A percentile compares a stretch with the other conserved stretches of the same genome.
Evolutionary conservation across 2,113 vertebrate species (phyloP).

Genomic region (Salvator merianae): DNA sequence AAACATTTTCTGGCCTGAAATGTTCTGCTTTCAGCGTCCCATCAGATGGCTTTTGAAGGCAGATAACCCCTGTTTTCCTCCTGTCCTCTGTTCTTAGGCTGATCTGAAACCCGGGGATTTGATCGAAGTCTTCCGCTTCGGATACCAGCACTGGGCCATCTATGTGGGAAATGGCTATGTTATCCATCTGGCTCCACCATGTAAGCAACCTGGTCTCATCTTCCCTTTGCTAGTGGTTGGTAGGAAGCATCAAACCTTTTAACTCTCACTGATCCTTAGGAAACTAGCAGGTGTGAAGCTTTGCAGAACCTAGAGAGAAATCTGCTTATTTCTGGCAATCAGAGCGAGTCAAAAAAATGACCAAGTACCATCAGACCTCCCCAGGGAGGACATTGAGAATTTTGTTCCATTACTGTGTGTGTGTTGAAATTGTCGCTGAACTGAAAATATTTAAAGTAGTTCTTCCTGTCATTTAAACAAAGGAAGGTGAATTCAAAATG

Average conservation of each 20-base stretch:
- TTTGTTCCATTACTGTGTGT: neutral
- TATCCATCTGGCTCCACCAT: constrained; percentile 74
- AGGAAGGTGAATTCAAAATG: no score
- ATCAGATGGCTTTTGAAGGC: neutral
- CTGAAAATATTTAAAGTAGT: neutral
- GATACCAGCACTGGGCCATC: constrained; percentile 86
- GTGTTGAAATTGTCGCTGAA: neutral
- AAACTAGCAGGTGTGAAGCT: neutral
- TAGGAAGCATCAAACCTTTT: no score
- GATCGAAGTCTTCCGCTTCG: constrained; percentile 82
- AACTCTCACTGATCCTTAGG: no score
- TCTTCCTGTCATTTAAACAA: no score
- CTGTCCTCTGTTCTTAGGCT: constrained; percentile 47
- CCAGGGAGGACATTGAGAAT: neutral
- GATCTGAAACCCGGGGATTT: constrained; percentile 79
- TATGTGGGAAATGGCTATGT: constrained; percentile 84
- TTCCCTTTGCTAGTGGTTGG: neutral
- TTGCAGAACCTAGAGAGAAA: no score
- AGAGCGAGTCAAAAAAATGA: neutral
- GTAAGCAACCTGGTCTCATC: constrained; percentile 38
- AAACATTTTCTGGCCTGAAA: neutral
- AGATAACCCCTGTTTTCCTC: neutral
- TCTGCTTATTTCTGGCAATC: neutral
- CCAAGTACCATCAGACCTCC: no score
- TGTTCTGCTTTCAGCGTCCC: neutral